Conservation (phyloP, 2,888 invertebrate genomes). For the Theretra japonica region DNA sequence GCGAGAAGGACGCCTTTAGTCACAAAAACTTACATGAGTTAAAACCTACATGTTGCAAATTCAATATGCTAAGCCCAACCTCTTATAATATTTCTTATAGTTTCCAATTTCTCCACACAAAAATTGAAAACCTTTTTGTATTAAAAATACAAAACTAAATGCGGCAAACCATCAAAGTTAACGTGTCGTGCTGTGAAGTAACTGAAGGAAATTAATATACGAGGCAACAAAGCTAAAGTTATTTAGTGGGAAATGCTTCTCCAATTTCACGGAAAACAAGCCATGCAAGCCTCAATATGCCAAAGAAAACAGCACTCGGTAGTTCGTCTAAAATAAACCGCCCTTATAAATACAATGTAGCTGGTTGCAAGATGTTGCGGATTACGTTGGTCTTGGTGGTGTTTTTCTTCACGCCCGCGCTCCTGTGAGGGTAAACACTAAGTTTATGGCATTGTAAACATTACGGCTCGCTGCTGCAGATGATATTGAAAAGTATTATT, state of each 20-base stretch:
- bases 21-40: too few species aligned
- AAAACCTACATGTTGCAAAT: too few species aligned
- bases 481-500: background rate
- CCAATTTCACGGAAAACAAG: constrained; percentile 12
- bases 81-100: too few species aligned
- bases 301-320: constrained; percentile 16
- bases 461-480: background rate
- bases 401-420: constrained; percentile 21
- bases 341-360: constrained; percentile 26
- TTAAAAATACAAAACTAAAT: background rate
- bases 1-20: too few species aligned
- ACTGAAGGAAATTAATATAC: background rate
- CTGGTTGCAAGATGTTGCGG: constrained; percentile 19
- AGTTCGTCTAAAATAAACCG: constrained; percentile 27
- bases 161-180: background rate
- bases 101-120: too few species aligned
- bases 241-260: constrained; percentile 20
- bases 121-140: too few species aligned
- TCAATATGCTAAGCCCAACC: too few species aligned
- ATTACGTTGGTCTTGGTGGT: constrained; percentile 18
- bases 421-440: constrained; percentile 12
- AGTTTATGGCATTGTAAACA: constrained; percentile 1
- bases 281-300: constrained; percentile 18
- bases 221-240: background rate
- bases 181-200: background rate